A percentile compares a stretch with the other conserved stretches of the same genome.
Evolutionary conservation across 2,113 vertebrate species (phyloP).

Genomic region (Alethe diademata): DNA sequence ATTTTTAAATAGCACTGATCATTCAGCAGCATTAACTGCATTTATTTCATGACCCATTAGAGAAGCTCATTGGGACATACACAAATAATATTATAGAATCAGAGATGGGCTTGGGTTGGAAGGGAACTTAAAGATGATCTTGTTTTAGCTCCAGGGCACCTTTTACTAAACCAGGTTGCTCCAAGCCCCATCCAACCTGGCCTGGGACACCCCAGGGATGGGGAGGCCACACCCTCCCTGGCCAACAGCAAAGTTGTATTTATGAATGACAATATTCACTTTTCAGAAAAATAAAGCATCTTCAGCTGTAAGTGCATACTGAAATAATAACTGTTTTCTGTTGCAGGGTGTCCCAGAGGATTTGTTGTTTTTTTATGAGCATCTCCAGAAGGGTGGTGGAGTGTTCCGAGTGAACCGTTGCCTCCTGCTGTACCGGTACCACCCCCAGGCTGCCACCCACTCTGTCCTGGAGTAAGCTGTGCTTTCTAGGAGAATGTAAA

Average conservation of each 20-base stretch:
- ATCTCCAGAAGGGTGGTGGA: constrained; percentile 81
- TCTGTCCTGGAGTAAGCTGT: constrained; percentile 85
- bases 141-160: neutral
- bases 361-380: constrained; percentile 91
- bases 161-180: neutral
- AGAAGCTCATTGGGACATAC: neutral
- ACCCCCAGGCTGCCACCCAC: constrained; percentile 82
- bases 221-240: neutral
- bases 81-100: neutral
- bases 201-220: neutral
- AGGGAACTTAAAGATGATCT: neutral
- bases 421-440: constrained; percentile 90
- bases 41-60: neutral
- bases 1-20: neutral
- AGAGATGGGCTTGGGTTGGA: neutral
- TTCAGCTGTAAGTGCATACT: neutral
- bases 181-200: neutral
- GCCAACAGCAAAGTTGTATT: neutral
- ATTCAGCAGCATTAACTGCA: neutral
- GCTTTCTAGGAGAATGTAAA: neutral
- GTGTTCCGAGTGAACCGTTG: constrained; percentile 80
- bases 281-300: neutral
- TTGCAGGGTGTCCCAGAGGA: constrained; percentile 92
- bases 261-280: neutral
- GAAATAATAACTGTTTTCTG: neutral